These are phyloP conservation scores for Agrenia bidenticulata DNA, from an alignment of 2,888 invertebrate species.

Conservation along the genomic window DNA sequence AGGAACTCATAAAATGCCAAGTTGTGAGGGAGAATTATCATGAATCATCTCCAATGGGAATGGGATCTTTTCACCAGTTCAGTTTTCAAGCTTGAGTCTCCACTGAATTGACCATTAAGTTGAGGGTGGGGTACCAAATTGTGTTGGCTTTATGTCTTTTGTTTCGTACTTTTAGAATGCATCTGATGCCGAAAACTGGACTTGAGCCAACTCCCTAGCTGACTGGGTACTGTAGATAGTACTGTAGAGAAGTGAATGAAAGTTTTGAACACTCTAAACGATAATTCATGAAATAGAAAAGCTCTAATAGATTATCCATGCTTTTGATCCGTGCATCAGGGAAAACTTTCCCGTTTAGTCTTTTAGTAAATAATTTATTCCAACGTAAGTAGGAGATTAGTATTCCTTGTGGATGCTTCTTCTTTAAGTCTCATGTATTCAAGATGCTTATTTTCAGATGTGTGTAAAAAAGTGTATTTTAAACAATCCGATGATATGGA, in stretches of 20 bases:
- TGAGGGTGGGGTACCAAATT: slow-evolving; percentile 16
- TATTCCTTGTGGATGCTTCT: too few relatives aligned
- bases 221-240: not conserved
- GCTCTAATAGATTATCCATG: too few relatives aligned
- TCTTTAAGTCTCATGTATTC: too few relatives aligned
- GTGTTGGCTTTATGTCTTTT: slow-evolving; percentile 8
- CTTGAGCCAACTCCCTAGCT: slow-evolving; percentile 1
- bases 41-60: slow-evolving; percentile 30
- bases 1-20: not conserved
- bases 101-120: slow-evolving; percentile 29
- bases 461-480: too few relatives aligned
- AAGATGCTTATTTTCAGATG: too few relatives aligned
- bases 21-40: slow-evolving; percentile 1
- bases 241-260: too few relatives aligned
- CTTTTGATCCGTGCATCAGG: too few relatives aligned
- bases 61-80: slow-evolving; percentile 1
- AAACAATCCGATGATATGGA: too few relatives aligned
- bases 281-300: too few relatives aligned
- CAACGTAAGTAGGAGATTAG: too few relatives aligned
- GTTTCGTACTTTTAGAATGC: not conserved
- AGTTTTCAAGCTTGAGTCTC: not conserved
- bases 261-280: too few relatives aligned
- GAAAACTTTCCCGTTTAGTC: not conserved
- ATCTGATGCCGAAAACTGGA: not conserved
- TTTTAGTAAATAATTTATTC: not conserved